Conservation (phyloP, 1,140 invertebrate species). For the Aporrectodea caliginosa region DNA sequence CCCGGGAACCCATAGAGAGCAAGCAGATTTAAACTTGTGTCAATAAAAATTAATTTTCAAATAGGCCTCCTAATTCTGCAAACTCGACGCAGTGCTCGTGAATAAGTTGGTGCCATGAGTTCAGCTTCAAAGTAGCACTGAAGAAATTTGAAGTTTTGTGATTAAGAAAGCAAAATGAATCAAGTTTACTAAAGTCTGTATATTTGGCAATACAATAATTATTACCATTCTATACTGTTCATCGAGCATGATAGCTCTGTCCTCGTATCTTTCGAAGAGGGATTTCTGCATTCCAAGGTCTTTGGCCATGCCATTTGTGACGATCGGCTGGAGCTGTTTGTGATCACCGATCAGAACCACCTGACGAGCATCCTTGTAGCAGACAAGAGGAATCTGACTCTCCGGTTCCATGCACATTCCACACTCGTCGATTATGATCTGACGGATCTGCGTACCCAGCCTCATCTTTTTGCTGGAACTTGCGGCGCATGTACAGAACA, state of each 20-base stretch:
- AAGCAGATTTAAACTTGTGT: too few species aligned
- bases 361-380: constrained; percentile 28
- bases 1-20: too few species aligned
- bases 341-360: constrained; percentile 50
- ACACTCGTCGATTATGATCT: constrained; percentile 52
- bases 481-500: constrained; percentile 43
- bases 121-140: too few species aligned
- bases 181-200: too few species aligned
- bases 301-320: constrained; percentile 39
- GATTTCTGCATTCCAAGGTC: constrained; percentile 43
- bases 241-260: constrained; percentile 40
- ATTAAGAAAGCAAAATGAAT: too few species aligned
- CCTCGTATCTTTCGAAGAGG: constrained; percentile 45
- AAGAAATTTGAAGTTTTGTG: too few species aligned
- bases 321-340: constrained; percentile 43
- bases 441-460: constrained; percentile 27
- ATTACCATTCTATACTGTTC: constrained; percentile 51
- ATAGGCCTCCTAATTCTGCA: too few species aligned
- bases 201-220: too few species aligned
- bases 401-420: constrained; percentile 51
- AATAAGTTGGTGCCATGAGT: too few species aligned
- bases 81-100: too few species aligned
- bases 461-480: constrained; percentile 34
- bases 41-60: too few species aligned
- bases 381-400: constrained; percentile 43